Conservation (phyloP, 2,888 invertebrate genomes). For the Eupithecia insigniata region DNA sequence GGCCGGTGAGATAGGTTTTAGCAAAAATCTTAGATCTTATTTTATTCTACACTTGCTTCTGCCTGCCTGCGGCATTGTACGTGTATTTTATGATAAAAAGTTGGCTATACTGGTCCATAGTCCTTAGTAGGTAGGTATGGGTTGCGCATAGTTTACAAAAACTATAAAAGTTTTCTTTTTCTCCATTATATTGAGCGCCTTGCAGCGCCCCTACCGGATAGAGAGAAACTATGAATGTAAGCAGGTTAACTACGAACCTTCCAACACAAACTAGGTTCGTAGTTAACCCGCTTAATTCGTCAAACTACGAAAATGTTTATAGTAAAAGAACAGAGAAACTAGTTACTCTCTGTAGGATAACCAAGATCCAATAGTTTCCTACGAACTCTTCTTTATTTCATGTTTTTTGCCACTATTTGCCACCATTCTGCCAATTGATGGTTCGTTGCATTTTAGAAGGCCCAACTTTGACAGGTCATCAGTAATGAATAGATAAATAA, state of each 20-base stretch:
- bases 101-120: not conserved
- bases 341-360: no score
- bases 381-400: not conserved
- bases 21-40: not conserved
- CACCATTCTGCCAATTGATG: not conserved
- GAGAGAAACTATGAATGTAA: no score
- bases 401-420: not conserved
- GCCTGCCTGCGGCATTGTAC: not conserved
- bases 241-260: no score
- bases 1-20: conserved; percentile 5
- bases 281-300: no score
- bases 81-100: not conserved
- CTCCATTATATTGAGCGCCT: no score
- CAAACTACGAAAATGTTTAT: no score
- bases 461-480: not conserved
- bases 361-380: not conserved
- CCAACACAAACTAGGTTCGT: no score
- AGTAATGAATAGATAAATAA: no score
- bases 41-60: not conserved
- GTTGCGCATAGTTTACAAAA: not conserved
- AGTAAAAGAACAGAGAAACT: no score
- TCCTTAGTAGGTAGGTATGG: no score
- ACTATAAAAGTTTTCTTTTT: not conserved
- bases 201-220: no score
- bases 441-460: not conserved